Base-by-base conservation (phyloP, 2,888 invertebrate species). In the Himalopsyche japonica region DNA sequence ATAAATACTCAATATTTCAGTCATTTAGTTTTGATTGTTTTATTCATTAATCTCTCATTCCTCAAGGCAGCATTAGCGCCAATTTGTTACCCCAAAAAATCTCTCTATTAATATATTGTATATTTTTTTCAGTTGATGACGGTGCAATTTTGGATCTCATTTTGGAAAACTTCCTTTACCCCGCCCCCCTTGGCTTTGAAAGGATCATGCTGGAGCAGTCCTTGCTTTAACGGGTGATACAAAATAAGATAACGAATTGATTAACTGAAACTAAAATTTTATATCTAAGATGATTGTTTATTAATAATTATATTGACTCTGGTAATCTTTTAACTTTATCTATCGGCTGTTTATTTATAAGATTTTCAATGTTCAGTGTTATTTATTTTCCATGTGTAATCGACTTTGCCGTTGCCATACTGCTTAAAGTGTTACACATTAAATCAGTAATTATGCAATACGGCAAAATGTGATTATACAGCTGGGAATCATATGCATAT, bases 161-260 rank as follows among this genome's bases (percentile, higher is more conserved):
- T 88, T 94, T 99, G 90, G 97, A 97, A 88, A 96, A 96, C 89
- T 98, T 99, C 90, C 94, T 95, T 87, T 95, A 96, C 89, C 94
- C 95, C 0, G 96, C 97, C 49, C 97, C 97, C 0, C 92, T 94
- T 80, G 99, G 98, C 57, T 99, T 96, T 89, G 98, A 98, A 88
- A 96, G 96, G 91, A 98, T 99, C 87, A 97, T 99, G 96, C 93
- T 98, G 86, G 99, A 99, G 90, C 98, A 99, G 90, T 98, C 98
- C 2, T 93, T 99, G 82, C 95, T 99, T 88, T 99, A 96, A 95
- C 84, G 24, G 15, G 27, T 15, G 30, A 70, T 10, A 15, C 70
- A 30, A 12, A n/a, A 70, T 30, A 20, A 27, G 4, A 70, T 15
- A 70, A 70, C 1, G 12, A 15, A 30, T 27, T 27, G 15, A 30